Evolutionary conservation across 2,797 vertebrate species (phyloP).

Genomic region (Threskiornis aethiopicus): DNA sequence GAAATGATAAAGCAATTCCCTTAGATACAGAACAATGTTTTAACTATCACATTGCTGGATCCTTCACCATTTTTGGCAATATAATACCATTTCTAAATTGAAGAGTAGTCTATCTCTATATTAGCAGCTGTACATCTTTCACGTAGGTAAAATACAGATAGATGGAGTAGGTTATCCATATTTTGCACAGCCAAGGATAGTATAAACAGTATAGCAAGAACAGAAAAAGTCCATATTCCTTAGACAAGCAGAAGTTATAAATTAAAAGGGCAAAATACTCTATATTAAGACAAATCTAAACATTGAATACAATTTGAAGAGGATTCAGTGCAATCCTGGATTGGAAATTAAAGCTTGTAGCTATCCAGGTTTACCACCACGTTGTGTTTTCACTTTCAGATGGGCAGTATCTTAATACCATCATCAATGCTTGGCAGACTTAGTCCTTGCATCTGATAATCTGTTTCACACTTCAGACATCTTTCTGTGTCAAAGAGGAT

Average conservation of each 20-base stretch:
- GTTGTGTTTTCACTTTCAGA: background rate
- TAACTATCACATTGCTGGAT: background rate
- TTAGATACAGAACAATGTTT: background rate
- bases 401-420: background rate
- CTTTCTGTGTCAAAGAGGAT: background rate
- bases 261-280: background rate
- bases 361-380: background rate
- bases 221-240: background rate
- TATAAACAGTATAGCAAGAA: background rate
- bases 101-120: background rate
- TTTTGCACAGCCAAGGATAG: too few relatives aligned
- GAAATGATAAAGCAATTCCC: background rate
- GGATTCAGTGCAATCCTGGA: background rate
- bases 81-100: background rate
- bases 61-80: background rate
- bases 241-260: background rate
- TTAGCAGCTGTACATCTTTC: background rate
- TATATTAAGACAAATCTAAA: background rate
- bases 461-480: background rate
- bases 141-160: background rate
- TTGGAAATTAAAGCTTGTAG: background rate
- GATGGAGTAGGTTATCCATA: background rate
- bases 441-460: background rate
- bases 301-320: background rate
- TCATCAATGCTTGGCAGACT: too few relatives aligned